Evolutionary conservation across 2,797 vertebrate species (phyloP).

Genomic region (Silurus aristotelis): DNA sequence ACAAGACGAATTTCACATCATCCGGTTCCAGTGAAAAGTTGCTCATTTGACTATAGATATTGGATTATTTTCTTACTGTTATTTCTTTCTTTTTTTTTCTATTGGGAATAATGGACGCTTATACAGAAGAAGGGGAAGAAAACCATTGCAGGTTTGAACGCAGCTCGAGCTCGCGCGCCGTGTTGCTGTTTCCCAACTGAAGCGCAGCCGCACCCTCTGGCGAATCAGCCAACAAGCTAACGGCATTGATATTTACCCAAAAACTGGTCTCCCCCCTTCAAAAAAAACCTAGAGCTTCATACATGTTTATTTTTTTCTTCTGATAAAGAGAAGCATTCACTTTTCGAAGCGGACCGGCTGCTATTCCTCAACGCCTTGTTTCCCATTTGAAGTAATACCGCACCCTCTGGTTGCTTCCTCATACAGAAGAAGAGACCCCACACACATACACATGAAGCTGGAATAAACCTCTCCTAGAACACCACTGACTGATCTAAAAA

Average conservation of each 20-base stretch:
- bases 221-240: slow-evolving; percentile 18
- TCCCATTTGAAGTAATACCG: slow-evolving; percentile 74
- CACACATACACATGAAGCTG: background rate
- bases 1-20: slow-evolving; percentile 11
- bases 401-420: slow-evolving; percentile 89
- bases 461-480: background rate
- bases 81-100: too few species aligned
- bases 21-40: background rate
- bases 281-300: background rate
- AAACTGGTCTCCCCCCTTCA: too few species aligned
- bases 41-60: background rate
- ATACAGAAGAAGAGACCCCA: slow-evolving; percentile 49
- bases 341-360: slow-evolving; percentile 3
- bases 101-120: background rate
- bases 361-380: slow-evolving; percentile 22
- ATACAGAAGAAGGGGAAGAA: background rate
- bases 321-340: background rate
- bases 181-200: slow-evolving; percentile 58
- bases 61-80: background rate
- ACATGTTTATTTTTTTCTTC: background rate
- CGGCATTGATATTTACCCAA: background rate
- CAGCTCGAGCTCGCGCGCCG: slow-evolving; percentile 42
- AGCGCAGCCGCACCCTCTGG: slow-evolving; percentile 87
- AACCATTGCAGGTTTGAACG: slow-evolving; percentile 34
- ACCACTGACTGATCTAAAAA: background rate